Evolutionary conservation across 1,140 invertebrate species (phyloP).

Genomic region (Drosophila watanabei): DNA sequence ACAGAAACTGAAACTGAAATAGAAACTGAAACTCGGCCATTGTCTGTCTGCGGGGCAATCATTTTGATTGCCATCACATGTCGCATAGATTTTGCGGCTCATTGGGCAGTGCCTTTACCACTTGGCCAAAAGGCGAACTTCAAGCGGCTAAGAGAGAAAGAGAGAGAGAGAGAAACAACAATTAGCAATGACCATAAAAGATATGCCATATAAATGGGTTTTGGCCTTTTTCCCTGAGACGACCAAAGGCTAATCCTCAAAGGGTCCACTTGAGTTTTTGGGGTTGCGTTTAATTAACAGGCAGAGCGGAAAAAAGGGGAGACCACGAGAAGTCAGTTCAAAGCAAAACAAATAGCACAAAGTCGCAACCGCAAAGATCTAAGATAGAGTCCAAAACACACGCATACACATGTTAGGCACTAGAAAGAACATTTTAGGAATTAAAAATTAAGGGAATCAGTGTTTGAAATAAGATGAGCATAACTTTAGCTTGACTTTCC

Average conservation of each 20-base stretch:
- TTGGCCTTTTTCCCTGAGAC: conserved; percentile 27
- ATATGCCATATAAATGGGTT: conserved; percentile 61
- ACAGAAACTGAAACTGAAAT: conserved; percentile 13
- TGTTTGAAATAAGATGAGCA: too few relatives aligned
- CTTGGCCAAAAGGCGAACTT: conserved; percentile 11
- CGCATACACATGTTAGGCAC: conserved; percentile 17
- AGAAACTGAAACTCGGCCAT: conserved; percentile 15
- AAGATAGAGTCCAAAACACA: conserved; percentile 48
- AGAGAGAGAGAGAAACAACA: conserved; percentile 50
- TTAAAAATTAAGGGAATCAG: not conserved
- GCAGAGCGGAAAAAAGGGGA: conserved; percentile 9
- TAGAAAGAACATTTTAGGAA: not conserved
- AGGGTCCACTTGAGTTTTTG: conserved; percentile 68
- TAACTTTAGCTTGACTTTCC: too few relatives aligned
- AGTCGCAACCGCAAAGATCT: conserved; percentile 73
- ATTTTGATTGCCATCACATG: conserved; percentile 80
- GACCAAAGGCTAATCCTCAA: conserved; percentile 64
- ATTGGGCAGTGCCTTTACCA: conserved; percentile 47
- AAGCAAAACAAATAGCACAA: conserved; percentile 72
- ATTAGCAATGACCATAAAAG: conserved; percentile 74
- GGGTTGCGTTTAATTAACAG: conserved; percentile 73
- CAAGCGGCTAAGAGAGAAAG: not conserved
- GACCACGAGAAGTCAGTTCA: conserved; percentile 60
- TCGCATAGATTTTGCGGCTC: conserved; percentile 79
- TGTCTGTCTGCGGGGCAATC: conserved; percentile 48